A percentile compares a stretch with the other conserved stretches of the same genome.
phyloP scores from a whole-genome alignment of 2,797 vertebrate species.

The Cyclura pinguis region DNA sequence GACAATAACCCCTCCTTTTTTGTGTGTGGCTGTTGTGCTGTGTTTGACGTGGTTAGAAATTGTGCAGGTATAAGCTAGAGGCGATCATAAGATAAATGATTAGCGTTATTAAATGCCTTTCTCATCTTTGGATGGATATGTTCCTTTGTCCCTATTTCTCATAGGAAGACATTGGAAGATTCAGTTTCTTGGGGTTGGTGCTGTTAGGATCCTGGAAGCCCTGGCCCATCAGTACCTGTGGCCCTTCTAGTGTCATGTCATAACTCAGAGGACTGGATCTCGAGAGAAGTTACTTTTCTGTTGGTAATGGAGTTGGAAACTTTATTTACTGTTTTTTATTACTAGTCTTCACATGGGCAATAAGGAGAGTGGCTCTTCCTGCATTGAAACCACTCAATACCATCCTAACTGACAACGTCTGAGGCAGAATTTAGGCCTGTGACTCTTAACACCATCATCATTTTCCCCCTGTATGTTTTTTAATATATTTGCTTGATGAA shows the following conservation, averaged over 20 bases:
- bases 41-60: background rate
- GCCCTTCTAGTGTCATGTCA: background rate
- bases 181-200: background rate
- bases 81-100: background rate
- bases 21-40: background rate
- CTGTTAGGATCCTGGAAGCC: background rate
- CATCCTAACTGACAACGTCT: too few species aligned
- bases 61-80: background rate
- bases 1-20: background rate
- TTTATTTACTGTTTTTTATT: too few species aligned
- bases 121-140: background rate
- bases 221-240: background rate
- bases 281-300: too few species aligned
- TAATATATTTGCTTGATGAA: too few species aligned
- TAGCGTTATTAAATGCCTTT: background rate
- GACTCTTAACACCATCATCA: too few species aligned
- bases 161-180: background rate
- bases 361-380: too few species aligned
- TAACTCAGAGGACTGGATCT: too few species aligned
- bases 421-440: too few species aligned
- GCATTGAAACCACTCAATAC: too few species aligned
- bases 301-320: too few species aligned
- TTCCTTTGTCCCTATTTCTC: background rate
- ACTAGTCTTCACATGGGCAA: too few species aligned
- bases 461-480: too few species aligned